Evolutionary conservation across 2,797 vertebrate genomes (phyloP).

Genomic region (Masticophis lateralis): DNA sequence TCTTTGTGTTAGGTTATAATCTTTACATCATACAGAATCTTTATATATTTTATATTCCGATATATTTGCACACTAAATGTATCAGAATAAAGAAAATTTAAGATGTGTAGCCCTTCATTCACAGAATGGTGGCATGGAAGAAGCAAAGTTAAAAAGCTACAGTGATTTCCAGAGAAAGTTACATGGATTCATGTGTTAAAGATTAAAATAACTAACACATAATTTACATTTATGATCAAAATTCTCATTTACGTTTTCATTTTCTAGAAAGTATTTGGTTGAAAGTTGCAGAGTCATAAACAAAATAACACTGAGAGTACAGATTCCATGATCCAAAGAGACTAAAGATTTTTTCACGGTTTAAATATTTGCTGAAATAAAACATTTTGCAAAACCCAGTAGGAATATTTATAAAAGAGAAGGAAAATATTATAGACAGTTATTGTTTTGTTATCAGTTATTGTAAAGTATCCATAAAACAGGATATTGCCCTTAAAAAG

Average conservation of each 20-base stretch:
- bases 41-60: background rate
- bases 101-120: background rate
- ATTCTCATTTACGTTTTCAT: background rate
- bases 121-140: accelerated
- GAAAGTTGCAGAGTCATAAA: background rate
- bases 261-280: background rate
- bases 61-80: background rate
- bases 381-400: background rate
- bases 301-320: background rate
- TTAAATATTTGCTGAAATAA: background rate
- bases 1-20: background rate
- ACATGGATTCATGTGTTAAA: background rate
- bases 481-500: background rate
- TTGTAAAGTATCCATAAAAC: background rate
- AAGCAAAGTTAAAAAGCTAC: background rate
- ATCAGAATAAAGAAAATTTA: background rate
- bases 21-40: background rate
- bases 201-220: conserved; percentile 49
- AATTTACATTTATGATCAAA: accelerated
- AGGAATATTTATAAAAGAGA: background rate
- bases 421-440: background rate
- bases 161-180: background rate
- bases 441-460: background rate
- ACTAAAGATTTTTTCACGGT: background rate
- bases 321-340: background rate